Percentiles rank a stretch among this genome's conserved stretches.
Conservation (phyloP, 2,113 vertebrate genomes). For the Oryzias curvinotus region DNA sequence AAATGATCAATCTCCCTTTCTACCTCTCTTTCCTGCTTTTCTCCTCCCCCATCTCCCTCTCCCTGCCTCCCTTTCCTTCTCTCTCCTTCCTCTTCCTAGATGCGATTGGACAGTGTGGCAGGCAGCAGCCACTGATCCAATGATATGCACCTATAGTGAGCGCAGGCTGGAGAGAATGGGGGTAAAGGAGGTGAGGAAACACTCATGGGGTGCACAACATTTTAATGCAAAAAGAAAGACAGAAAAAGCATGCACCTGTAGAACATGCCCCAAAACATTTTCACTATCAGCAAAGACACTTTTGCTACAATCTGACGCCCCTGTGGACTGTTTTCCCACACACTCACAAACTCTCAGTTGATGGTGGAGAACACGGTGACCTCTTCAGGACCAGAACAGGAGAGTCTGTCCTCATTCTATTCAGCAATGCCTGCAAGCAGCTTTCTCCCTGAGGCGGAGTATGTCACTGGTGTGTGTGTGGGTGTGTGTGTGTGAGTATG, state of each 20-base stretch:
- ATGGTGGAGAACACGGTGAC: conserved; percentile 58
- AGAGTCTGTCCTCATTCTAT: conserved; percentile 57
- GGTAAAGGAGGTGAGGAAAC: conserved; percentile 15
- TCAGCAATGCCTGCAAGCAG: conserved; percentile 48
- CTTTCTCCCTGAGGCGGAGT: conserved; percentile 39
- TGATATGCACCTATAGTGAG: conserved; percentile 75
- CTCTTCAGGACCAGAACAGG: conserved; percentile 59
- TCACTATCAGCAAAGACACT: not conserved
- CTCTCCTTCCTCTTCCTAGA: conserved; percentile 55
- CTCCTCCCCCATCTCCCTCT: conserved; percentile 40
- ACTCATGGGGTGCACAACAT: conserved; percentile 19
- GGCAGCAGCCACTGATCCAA: conserved; percentile 89
- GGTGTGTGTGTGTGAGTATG: conserved; percentile 38
- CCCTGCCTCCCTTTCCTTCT: conserved; percentile 28
- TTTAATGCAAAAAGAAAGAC: conserved; percentile 6
- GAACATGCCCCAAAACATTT: conserved; percentile 16
- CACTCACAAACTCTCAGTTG: conserved; percentile 10
- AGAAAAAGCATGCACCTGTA: conserved; percentile 38
- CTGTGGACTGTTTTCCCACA: not conserved
- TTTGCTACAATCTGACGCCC: not conserved
- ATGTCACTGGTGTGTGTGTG: conserved; percentile 28
- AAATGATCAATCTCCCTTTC: conserved; percentile 69
- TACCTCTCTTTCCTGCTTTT: conserved; percentile 28
- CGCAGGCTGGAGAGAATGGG: conserved; percentile 13
- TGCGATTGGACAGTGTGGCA: conserved; percentile 89